phyloP scores from a whole-genome alignment of 2,113 vertebrate genomes.

The Noctilio leporinus region DNA sequence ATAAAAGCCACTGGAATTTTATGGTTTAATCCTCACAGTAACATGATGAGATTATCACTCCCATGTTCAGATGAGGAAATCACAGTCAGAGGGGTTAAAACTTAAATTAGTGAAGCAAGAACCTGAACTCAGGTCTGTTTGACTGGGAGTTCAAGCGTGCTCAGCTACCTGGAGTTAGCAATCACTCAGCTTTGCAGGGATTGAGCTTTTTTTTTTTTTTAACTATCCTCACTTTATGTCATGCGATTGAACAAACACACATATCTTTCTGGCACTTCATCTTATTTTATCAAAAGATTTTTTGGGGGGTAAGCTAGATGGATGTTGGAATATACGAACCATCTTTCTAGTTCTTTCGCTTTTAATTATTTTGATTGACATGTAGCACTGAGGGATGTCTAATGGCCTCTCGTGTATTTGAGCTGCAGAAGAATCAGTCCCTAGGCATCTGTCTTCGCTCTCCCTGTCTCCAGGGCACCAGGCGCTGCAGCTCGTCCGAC shows the following conservation, averaged over 20 bases:
- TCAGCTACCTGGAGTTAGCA: background rate
- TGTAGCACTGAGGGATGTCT: background rate
- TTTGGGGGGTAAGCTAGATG: background rate
- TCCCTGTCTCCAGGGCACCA: background rate
- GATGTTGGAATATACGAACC: background rate
- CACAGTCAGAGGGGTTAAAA: background rate
- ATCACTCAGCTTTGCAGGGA: background rate
- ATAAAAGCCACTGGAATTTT: background rate
- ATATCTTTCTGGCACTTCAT: background rate
- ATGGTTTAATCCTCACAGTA: background rate
- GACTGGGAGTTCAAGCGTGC: background rate
- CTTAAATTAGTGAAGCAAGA: background rate
- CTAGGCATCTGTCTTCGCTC: background rate
- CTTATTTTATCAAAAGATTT: slow-evolving; percentile 19
- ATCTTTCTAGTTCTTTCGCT: slow-evolving; percentile 17
- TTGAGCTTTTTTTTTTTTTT: background rate
- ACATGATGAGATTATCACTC: background rate
- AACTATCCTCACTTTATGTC: background rate
- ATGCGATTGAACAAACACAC: background rate
- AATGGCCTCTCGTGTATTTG: background rate
- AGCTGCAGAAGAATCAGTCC: background rate
- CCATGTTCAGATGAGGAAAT: background rate
- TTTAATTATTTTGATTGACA: slow-evolving; percentile 50
- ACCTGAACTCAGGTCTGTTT: background rate
- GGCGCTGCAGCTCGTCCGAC: background rate